phyloP scores from a whole-genome alignment of 2,113 vertebrate genomes.

The Naja naja region DNA sequence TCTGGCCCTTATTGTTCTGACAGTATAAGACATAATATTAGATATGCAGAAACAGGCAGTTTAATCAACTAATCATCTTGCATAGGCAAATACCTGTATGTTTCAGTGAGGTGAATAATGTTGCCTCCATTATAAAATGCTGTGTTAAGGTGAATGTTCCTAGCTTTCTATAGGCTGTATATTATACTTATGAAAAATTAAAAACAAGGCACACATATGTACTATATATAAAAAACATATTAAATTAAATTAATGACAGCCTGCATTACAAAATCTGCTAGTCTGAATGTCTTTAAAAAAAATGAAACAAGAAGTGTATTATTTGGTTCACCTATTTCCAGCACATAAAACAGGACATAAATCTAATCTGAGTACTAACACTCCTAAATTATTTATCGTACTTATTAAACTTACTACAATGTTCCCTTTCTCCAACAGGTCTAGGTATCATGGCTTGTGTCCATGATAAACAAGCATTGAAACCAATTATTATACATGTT shows the following conservation, averaged over 20 bases:
- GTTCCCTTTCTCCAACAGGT: background rate
- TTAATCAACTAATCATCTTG: background rate
- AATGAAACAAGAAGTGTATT: background rate
- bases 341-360: background rate
- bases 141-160: background rate
- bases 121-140: background rate
- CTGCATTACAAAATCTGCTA: conserved; percentile 13
- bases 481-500: background rate
- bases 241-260: background rate
- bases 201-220: background rate
- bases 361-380: background rate
- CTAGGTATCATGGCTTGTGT: background rate
- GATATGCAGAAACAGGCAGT: background rate
- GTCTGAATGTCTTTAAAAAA: background rate
- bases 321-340: background rate
- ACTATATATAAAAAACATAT: background rate
- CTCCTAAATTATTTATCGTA: background rate
- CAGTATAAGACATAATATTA: background rate
- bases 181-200: conserved; percentile 1
- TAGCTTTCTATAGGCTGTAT: background rate
- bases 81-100: background rate
- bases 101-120: background rate
- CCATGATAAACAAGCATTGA: background rate
- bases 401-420: background rate
- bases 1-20: background rate